phyloP scores from a whole-genome alignment of 2,888 invertebrate genomes.

The Polyommatus icarus region DNA sequence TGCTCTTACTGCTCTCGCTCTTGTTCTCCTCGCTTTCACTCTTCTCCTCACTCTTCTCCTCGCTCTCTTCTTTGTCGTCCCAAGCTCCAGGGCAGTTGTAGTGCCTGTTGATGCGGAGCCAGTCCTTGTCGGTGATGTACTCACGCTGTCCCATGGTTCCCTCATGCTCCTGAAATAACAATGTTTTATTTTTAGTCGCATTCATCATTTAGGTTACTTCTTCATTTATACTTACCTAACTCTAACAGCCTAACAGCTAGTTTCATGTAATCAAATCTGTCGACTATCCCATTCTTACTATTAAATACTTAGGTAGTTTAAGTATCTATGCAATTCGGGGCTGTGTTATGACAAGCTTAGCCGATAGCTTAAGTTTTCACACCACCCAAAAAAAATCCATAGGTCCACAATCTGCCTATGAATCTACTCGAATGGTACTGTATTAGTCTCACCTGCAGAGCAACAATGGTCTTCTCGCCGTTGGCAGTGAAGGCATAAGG shows the following conservation, averaged over 20 bases:
- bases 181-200: not conserved
- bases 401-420: too few relatives aligned
- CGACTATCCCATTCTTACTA: too few relatives aligned
- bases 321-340: too few relatives aligned
- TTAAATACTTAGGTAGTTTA: too few relatives aligned
- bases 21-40: conserved; percentile 11
- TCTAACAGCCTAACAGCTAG: too few relatives aligned
- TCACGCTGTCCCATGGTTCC: conserved; percentile 72
- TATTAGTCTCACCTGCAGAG: conserved; percentile 62
- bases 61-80: conserved; percentile 44
- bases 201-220: not conserved
- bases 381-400: too few relatives aligned
- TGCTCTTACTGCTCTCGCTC: not conserved
- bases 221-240: not conserved
- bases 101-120: conserved; percentile 72
- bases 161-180: conserved; percentile 60
- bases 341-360: too few relatives aligned
- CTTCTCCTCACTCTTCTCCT: not conserved
- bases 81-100: conserved; percentile 73
- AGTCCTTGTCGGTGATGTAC: conserved; percentile 72
- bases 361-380: too few relatives aligned
- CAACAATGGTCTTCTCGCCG: conserved; percentile 82
- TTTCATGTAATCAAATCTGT: too few relatives aligned
- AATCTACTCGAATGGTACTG: too few relatives aligned
- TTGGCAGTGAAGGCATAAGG: conserved; percentile 83